A percentile compares a stretch with the other conserved stretches of the same genome.
Conservation (phyloP, 2,888 invertebrate genomes). For the Cerceris rybyensis region DNA sequence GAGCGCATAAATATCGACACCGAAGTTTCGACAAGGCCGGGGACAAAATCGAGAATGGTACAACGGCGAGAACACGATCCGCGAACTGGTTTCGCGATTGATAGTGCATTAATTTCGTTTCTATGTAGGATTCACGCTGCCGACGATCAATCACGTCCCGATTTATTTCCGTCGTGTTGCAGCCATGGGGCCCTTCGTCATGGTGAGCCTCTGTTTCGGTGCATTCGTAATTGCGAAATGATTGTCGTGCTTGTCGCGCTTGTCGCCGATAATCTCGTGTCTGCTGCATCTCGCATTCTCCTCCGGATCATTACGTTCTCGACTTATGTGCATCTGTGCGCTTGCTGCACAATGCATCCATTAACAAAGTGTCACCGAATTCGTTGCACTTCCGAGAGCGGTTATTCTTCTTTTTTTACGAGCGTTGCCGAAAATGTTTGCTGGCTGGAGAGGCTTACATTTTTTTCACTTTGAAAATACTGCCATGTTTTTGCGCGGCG, state of each 20-base stretch:
- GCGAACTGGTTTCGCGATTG: slow-evolving; percentile 48
- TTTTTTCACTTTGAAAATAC: not conserved
- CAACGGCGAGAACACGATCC: slow-evolving; percentile 12
- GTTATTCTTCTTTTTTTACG: too few relatives aligned
- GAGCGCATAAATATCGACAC: slow-evolving; percentile 10
- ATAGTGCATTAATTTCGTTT: slow-evolving; percentile 66
- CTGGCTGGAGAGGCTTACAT: not conserved
- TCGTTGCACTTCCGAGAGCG: too few relatives aligned
- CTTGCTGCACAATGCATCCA: slow-evolving; percentile 38
- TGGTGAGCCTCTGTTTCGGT: slow-evolving; percentile 44
- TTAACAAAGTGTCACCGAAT: too few relatives aligned
- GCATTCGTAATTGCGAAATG: slow-evolving; percentile 60
- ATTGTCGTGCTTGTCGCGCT: slow-evolving; percentile 51
- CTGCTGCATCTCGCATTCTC: slow-evolving; percentile 24
- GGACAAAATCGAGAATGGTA: slow-evolving; percentile 8
- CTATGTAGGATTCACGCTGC: slow-evolving; percentile 38
- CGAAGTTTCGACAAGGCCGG: not conserved
- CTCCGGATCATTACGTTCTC: slow-evolving; percentile 46
- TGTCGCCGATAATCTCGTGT: slow-evolving; percentile 46
- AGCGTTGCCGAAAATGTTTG: not conserved
- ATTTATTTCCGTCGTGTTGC: slow-evolving; percentile 60
- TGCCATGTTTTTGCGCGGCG: not conserved
- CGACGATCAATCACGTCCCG: slow-evolving; percentile 58
- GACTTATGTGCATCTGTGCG: slow-evolving; percentile 13
- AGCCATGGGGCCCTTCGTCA: slow-evolving; percentile 15